Base-by-base conservation (phyloP, 2,797 vertebrate genomes). In the Aratinga solstitialis region DNA sequence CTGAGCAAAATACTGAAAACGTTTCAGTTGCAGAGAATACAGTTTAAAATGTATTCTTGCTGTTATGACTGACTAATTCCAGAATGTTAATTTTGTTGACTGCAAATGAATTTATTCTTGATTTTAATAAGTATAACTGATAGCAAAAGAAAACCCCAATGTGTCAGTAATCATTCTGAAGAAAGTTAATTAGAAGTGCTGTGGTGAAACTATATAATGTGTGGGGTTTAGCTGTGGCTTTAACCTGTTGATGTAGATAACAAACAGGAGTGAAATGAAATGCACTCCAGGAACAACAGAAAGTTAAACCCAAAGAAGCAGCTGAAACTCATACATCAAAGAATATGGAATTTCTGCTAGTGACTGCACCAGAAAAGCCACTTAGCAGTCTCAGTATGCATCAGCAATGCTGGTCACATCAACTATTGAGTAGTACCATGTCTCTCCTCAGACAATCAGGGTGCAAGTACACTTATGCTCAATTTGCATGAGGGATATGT, bases 401-500 rank as follows among this genome's bases (percentile, higher is more conserved):
- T 78, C 71, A 77, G 19, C 67, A 84, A 9, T 87, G 61, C 38
- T 94, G 67, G 29, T 91, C 36, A 50, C 23, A 6, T 82, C 50
- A 80, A 1, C 78, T 93, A 8, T 50, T 71, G 82, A 71, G 50
- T 38, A 83, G 56, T 72, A 62, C 69, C 89, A n/a, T 9, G 3
- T 92, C 56, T 87, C 54, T 71, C 48, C 63, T 89, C 77, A 71
- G 77, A 66, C 47, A 61, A 80, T 77, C 56, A 83, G 85, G 78
- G 81, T 91, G 80, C 67, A 93, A 89, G 80, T 87, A 75, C 87
- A 80, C 72, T 86, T 87, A 84, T 89, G 69, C 65, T 94, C 79
- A 69, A 18, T 95, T 95, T 96, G 88, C 76, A 78, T 77, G 84
- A 91, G 53, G 75, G 61, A 59, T 77, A 73, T 90, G 67, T 86